Conservation (phyloP, 1,140 invertebrate species). For the Elymnias hypermnestra region DNA sequence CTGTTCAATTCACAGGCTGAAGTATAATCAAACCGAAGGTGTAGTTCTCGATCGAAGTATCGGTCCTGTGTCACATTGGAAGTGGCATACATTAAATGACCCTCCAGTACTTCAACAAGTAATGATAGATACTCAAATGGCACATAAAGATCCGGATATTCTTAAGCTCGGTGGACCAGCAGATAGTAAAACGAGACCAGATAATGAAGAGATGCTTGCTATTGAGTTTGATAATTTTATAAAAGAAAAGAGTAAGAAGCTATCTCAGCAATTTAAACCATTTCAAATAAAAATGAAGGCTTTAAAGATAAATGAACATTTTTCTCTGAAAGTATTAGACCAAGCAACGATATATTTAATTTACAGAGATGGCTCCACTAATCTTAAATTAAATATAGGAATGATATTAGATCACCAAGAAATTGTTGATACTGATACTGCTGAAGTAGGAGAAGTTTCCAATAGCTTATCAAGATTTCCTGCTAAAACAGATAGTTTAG, state of each 20-base stretch:
- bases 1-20: conserved; percentile 35
- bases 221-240: conserved; percentile 67
- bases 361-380: conserved; percentile 52
- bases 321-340: conserved; percentile 61
- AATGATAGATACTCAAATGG: conserved; percentile 63
- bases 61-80: conserved; percentile 63
- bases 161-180: conserved; percentile 36
- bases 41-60: conserved; percentile 52
- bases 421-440: conserved; percentile 61
- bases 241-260: conserved; percentile 59
- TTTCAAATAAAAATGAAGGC: conserved; percentile 69
- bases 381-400: conserved; percentile 60
- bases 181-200: conserved; percentile 34
- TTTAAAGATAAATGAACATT: conserved; percentile 64
- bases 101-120: conserved; percentile 63
- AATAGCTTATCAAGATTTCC: conserved; percentile 52
- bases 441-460: conserved; percentile 55
- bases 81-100: conserved; percentile 67
- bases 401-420: conserved; percentile 64
- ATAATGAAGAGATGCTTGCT: conserved; percentile 65
- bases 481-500: conserved; percentile 53
- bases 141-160: conserved; percentile 58
- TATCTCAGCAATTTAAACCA: conserved; percentile 57
- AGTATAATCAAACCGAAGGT: conserved; percentile 70
- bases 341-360: conserved; percentile 60